phyloP scores from a whole-genome alignment of 1,140 invertebrate genomes.

The Araneus ventricosus region DNA sequence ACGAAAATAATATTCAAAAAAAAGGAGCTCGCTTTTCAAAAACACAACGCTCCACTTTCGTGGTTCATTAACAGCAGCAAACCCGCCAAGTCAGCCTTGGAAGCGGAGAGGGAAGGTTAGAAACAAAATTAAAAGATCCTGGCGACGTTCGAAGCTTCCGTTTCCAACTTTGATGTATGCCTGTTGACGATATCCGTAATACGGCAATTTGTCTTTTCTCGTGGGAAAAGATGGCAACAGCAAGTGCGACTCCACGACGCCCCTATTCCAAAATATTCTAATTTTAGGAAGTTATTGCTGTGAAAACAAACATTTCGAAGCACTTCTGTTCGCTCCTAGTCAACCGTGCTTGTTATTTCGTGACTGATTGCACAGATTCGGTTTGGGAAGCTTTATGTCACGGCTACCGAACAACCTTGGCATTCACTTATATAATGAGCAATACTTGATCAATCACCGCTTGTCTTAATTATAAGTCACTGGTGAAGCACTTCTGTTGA shows the following conservation, averaged over 20 bases:
- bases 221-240: conserved; percentile 28
- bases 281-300: conserved; percentile 23
- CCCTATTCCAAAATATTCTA: conserved; percentile 13
- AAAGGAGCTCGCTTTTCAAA: not conserved
- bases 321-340: not conserved
- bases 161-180: conserved; percentile 22
- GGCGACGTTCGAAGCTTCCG: not conserved
- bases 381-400: too few relatives aligned
- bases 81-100: not conserved
- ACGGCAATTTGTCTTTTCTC: conserved; percentile 38
- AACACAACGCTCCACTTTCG: not conserved
- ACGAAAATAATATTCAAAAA: not conserved
- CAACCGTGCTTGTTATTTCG: not conserved
- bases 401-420: too few relatives aligned
- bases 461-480: too few relatives aligned
- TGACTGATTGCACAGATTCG: too few relatives aligned
- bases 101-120: not conserved
- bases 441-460: too few relatives aligned
- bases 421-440: too few relatives aligned
- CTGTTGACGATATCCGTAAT: conserved; percentile 19
- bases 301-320: conserved; percentile 9
- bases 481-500: too few relatives aligned
- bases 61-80: conserved; percentile 5
- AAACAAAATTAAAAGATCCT: not conserved
- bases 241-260: not conserved